Conservation (phyloP, 1,140 invertebrate genomes). For the Aethina tumida region DNA sequence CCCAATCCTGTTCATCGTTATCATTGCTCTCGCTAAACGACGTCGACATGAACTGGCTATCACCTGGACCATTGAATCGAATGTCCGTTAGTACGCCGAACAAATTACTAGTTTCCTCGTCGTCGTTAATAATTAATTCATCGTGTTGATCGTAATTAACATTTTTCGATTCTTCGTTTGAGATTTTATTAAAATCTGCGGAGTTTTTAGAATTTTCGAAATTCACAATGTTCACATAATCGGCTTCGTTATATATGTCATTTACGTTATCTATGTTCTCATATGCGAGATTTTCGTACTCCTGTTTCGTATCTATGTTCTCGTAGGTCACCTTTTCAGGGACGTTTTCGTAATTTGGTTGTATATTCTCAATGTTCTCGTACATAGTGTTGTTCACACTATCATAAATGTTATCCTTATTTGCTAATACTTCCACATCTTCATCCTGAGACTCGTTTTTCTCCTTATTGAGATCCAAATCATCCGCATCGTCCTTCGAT, state of each 20-base stretch:
- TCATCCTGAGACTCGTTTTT: not conserved
- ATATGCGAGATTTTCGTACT: conserved; percentile 5
- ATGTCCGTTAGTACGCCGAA: conserved; percentile 33
- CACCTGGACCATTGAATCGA: conserved; percentile 31
- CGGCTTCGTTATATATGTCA: conserved; percentile 18
- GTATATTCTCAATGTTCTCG: conserved; percentile 6
- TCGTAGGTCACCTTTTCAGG: conserved; percentile 8
- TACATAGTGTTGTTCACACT: conserved; percentile 10
- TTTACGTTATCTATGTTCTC: conserved; percentile 9
- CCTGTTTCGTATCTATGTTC: conserved; percentile 5
- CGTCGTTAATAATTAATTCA: conserved; percentile 15
- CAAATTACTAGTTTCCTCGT: conserved; percentile 21
- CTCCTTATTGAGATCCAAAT: conserved; percentile 4
- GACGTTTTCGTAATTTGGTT: conserved; percentile 10
- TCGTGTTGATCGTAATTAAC: conserved; percentile 10
- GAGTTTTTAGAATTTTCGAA: conserved; percentile 19
- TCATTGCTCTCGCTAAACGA: conserved; percentile 36
- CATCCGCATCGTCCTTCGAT: not conserved
- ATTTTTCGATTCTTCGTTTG: conserved; percentile 4
- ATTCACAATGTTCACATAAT: conserved; percentile 24
- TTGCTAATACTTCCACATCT: not conserved
- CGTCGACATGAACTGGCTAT: conserved; percentile 34
- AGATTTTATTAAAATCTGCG: conserved; percentile 7
- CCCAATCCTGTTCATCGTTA: conserved; percentile 42
- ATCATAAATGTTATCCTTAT: conserved; percentile 9